Evolutionary conservation across 2,888 invertebrate genomes (phyloP).

Genomic region (Ophonus ardosiacus): DNA sequence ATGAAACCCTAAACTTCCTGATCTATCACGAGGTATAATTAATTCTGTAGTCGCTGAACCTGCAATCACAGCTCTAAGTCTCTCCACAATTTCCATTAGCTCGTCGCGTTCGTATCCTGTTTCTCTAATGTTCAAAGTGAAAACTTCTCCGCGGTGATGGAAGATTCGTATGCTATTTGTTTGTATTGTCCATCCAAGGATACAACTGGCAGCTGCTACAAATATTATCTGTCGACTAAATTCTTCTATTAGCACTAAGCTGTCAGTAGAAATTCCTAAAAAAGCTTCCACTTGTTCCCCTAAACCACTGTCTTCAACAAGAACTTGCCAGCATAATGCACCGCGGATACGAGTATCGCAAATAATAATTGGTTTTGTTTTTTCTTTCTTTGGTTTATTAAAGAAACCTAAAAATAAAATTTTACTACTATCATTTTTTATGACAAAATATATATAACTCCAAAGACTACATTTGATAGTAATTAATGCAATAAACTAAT

Average conservation of each 20-base stretch:
- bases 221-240: conserved; percentile 89
- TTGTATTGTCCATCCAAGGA: conserved; percentile 82
- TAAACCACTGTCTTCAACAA: conserved; percentile 84
- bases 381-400: conserved; percentile 87
- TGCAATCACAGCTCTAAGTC: conserved; percentile 88
- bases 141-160: conserved; percentile 96
- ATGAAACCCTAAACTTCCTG: conserved; percentile 92
- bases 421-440: conserved; percentile 2
- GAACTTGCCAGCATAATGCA: conserved; percentile 90
- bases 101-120: conserved; percentile 83
- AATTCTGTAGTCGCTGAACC: conserved; percentile 89
- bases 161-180: conserved; percentile 86
- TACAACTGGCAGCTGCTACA: conserved; percentile 88
- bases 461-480: no score
- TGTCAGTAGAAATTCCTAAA: conserved; percentile 92
- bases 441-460: no score
- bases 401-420: conserved; percentile 77
- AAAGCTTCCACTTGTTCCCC: conserved; percentile 84
- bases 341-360: conserved; percentile 86
- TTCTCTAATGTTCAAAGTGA: conserved; percentile 87
- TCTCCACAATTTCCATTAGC: conserved; percentile 86
- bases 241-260: conserved; percentile 91
- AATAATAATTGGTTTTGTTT: conserved; percentile 84
- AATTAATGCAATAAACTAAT: no score
- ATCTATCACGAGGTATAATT: conserved; percentile 87